Evolutionary conservation across 2,113 vertebrate species (phyloP).

Genomic region (Propithecus coquereli): DNA sequence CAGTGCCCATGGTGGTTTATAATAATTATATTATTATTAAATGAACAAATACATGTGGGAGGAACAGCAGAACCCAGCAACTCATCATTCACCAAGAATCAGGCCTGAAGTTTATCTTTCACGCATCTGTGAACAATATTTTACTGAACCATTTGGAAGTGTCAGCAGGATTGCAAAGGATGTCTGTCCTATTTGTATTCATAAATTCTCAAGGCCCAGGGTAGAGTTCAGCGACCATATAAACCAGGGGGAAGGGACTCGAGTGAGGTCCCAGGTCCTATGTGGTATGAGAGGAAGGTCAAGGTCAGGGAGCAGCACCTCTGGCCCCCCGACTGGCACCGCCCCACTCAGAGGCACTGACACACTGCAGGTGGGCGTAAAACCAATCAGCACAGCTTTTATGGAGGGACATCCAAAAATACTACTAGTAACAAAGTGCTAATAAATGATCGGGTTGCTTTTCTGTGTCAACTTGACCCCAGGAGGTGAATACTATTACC

Average conservation of each 20-base stretch:
- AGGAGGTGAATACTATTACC: neutral
- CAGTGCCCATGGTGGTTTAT: neutral
- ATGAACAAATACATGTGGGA: neutral
- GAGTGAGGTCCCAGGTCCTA: accelerated
- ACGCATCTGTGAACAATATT: neutral
- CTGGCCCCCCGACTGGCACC: neutral
- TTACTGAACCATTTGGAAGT: neutral
- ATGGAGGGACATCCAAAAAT: neutral
- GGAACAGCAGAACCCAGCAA: neutral
- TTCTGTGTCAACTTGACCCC: no score
- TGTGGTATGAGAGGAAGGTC: neutral
- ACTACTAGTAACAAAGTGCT: no score
- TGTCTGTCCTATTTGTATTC: neutral
- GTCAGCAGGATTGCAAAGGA: neutral
- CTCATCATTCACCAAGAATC: neutral
- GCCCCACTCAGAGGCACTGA: accelerated
- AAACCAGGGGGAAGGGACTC: neutral
- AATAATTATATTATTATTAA: neutral
- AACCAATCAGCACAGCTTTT: accelerated
- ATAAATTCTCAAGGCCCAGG: neutral
- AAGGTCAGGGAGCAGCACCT: neutral
- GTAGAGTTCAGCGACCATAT: neutral
- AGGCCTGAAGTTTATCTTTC: neutral
- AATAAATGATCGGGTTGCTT: neutral
- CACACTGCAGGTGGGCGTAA: neutral